These are phyloP conservation scores for Lasioglossum morio DNA, from an alignment of 2,888 invertebrate genomes.

Conservation along the genomic window DNA sequence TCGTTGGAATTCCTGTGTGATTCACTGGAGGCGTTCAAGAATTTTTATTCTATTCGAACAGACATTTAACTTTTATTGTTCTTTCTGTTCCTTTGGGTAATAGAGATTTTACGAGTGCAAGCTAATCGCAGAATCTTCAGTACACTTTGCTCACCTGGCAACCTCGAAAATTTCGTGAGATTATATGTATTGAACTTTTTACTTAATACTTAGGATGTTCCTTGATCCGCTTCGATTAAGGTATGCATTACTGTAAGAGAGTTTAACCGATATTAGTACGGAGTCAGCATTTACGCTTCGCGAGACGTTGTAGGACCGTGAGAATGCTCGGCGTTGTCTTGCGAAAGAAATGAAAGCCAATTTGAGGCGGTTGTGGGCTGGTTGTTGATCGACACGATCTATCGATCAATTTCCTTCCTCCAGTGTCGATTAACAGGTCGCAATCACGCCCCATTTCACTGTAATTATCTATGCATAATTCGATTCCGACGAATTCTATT, in stretches of 20 bases:
- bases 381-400: constrained; percentile 39
- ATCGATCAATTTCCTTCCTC: constrained; percentile 20
- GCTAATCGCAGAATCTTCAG: background rate
- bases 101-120: background rate
- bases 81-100: too few species aligned
- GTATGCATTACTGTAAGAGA: background rate
- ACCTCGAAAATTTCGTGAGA: background rate
- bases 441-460: constrained; percentile 29
- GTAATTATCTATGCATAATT: constrained; percentile 23
- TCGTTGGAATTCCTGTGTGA: background rate
- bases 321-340: constrained; percentile 38
- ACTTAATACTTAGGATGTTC: background rate
- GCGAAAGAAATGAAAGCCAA: constrained; percentile 52
- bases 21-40: background rate
- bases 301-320: constrained; percentile 30
- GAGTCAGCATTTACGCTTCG: background rate
- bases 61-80: background rate
- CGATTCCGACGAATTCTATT: background rate
- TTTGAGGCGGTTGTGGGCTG: constrained; percentile 35
- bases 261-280: background rate
- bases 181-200: too few species aligned
- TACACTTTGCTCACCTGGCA: too few species aligned
- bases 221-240: background rate
- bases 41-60: background rate
- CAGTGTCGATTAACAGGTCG: constrained; percentile 17